A percentile compares a stretch with the other conserved stretches of the same genome.
These are phyloP conservation scores for Takifugu flavidus DNA, from an alignment of 2,113 vertebrate species.

Conservation along the genomic window DNA sequence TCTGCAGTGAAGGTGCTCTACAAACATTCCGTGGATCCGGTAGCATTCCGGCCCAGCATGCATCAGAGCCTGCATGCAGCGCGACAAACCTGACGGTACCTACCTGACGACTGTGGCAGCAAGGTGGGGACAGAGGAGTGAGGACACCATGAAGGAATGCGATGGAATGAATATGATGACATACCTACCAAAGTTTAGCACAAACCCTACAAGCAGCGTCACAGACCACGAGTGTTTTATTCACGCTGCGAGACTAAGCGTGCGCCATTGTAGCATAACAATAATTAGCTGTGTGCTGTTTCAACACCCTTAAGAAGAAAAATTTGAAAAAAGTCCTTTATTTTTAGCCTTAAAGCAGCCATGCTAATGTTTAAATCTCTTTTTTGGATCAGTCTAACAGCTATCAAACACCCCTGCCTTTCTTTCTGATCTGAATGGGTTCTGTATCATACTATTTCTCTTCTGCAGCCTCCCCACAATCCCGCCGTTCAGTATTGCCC, in stretches of 20 bases:
- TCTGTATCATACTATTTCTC: conserved; percentile 32
- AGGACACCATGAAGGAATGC: conserved; percentile 49
- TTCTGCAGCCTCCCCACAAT: conserved; percentile 35
- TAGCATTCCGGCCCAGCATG: conserved; percentile 45
- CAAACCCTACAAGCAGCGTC: conserved; percentile 14
- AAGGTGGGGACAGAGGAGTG: conserved; percentile 10
- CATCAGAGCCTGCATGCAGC: conserved; percentile 52
- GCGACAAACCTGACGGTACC: conserved; percentile 28
- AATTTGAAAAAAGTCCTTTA: background rate
- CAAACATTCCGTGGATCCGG: background rate
- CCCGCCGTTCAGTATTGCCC: conserved; percentile 34
- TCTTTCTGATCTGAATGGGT: conserved; percentile 55
- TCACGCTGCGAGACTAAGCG: no score
- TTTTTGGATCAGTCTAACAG: conserved; percentile 32
- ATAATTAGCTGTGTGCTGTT: background rate
- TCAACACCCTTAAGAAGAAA: background rate
- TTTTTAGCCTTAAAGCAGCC: conserved; percentile 19
- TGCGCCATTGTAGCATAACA: no score
- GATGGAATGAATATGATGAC: conserved; percentile 60
- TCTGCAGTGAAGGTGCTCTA: background rate
- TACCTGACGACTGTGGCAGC: conserved; percentile 61
- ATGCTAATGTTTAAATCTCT: conserved; percentile 29
- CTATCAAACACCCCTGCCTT: conserved; percentile 45
- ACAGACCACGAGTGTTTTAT: background rate
- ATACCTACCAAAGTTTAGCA: conserved; percentile 55